Conservation (phyloP, 2,888 invertebrate species). For the Petrolisthes manimaculis region DNA sequence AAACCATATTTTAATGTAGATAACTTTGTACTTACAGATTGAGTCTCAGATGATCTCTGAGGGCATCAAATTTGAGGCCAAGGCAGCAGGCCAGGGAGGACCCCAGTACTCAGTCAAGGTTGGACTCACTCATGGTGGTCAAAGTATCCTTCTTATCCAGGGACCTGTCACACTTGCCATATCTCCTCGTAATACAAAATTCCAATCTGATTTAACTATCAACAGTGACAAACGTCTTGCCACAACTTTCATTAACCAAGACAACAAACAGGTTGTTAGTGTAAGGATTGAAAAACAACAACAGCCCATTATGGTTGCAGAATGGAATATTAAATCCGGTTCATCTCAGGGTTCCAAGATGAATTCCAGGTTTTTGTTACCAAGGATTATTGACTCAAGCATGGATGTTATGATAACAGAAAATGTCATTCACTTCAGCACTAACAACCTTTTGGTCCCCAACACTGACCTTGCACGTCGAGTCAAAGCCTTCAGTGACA, state of each 20-base stretch:
- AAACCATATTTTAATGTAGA: neutral
- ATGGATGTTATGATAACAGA: slow-evolving; percentile 17
- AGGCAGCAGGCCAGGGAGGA: neutral
- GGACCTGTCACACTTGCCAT: slow-evolving; percentile 31
- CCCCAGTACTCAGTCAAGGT: slow-evolving; percentile 6
- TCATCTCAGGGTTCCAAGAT: neutral
- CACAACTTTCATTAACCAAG: neutral
- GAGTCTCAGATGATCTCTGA: slow-evolving; percentile 13
- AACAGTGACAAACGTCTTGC: neutral
- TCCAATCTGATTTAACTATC: slow-evolving; percentile 23
- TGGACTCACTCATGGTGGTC: slow-evolving; percentile 2
- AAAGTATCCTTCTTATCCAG: neutral
- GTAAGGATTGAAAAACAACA: neutral
- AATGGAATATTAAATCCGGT: neutral
- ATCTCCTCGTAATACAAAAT: neutral
- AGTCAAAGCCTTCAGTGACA: slow-evolving; percentile 24
- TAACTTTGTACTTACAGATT: slow-evolving; percentile 17
- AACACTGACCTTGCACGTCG: neutral
- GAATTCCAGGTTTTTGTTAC: neutral
- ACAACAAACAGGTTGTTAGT: neutral
- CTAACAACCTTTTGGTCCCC: slow-evolving; percentile 16
- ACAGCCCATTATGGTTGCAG: neutral
- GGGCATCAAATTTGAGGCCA: slow-evolving; percentile 36
- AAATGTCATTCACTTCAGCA: slow-evolving; percentile 7
- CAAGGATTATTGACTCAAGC: slow-evolving; percentile 1